Conservation (phyloP, 2,113 vertebrate species). For the Archilochus colubris region DNA sequence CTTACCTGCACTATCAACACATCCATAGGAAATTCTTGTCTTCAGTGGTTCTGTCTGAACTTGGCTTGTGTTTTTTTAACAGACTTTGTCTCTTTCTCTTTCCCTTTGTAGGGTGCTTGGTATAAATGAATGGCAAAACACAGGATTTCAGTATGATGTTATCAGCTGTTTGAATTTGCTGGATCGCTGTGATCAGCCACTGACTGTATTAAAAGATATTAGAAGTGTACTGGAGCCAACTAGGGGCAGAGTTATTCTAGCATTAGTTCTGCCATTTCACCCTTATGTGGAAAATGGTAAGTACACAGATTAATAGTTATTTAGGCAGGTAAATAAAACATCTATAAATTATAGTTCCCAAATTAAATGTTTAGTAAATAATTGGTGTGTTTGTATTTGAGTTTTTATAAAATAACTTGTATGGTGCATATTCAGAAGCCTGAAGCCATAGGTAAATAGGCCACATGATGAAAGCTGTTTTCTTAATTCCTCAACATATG, state of each 20-base stretch:
- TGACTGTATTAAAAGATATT: conserved; percentile 89
- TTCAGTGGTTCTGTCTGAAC: background rate
- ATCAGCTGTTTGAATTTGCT: conserved; percentile 98
- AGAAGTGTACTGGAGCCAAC: conserved; percentile 86
- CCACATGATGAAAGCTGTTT: background rate
- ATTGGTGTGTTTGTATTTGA: background rate
- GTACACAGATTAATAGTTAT: conserved; percentile 42
- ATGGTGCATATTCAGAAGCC: no score
- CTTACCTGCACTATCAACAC: background rate
- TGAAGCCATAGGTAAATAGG: background rate
- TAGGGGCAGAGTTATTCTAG: conserved; percentile 89
- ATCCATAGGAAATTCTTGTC: background rate
- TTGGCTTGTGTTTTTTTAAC: background rate
- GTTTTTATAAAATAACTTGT: background rate
- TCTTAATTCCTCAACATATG: background rate
- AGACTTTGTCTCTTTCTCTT: background rate
- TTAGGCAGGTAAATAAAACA: background rate
- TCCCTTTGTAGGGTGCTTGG: conserved; percentile 82
- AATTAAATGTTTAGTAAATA: background rate
- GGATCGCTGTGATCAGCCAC: conserved; percentile 93
- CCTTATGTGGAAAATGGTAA: conserved; percentile 95
- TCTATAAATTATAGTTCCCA: background rate
- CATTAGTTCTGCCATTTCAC: conserved; percentile 93
- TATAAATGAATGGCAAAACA: conserved; percentile 92
- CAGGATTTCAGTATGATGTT: conserved; percentile 91